phyloP scores from a whole-genome alignment of 2,113 vertebrate genomes.

The Gopherus flavomarginatus region DNA sequence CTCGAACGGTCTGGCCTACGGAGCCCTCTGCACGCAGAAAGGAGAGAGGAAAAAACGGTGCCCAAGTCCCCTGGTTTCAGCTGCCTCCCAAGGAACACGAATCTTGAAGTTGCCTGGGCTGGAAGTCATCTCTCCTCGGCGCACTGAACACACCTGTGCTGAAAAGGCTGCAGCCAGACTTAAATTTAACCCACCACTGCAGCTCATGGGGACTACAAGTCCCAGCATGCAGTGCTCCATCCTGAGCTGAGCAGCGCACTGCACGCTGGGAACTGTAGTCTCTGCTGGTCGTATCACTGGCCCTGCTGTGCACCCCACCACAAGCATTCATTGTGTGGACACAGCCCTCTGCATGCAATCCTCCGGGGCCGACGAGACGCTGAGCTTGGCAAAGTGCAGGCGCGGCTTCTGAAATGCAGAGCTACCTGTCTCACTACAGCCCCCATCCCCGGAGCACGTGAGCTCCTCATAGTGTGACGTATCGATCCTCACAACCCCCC shows the following conservation, averaged over 20 bases:
- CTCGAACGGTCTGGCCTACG: too few relatives aligned
- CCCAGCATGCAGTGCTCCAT: background rate
- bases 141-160: background rate
- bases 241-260: too few relatives aligned
- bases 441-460: too few relatives aligned
- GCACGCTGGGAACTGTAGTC: background rate
- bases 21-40: background rate
- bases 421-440: too few relatives aligned
- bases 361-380: too few relatives aligned
- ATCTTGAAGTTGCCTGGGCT: background rate
- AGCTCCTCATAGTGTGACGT: too few relatives aligned
- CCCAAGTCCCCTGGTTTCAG: background rate
- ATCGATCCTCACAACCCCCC: too few relatives aligned
- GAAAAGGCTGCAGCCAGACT: background rate
- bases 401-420: too few relatives aligned
- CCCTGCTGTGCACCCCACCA: accelerated
- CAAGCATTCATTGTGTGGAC: accelerated
- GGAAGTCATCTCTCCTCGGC: background rate
- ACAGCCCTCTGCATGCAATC: too few relatives aligned
- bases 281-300: background rate
- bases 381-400: too few relatives aligned
- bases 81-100: too few relatives aligned
- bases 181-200: background rate
- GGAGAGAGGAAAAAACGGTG: background rate
- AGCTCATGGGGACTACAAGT: background rate